Evolutionary conservation across 2,113 vertebrate species (phyloP).

Genomic region (Tupaia chinensis): DNA sequence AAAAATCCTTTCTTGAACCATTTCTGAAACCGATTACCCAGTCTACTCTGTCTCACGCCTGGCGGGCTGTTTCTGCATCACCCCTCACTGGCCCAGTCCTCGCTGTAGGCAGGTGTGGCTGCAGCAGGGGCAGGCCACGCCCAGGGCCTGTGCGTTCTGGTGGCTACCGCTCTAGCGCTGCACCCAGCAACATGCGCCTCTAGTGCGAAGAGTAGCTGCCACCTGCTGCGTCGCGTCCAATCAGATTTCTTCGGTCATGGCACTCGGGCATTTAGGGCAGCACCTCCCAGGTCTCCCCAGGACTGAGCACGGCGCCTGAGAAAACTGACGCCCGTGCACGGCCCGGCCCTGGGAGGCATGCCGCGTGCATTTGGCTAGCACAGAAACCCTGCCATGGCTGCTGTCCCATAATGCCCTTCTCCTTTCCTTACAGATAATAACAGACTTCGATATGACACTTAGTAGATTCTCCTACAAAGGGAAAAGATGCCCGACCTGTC

Average conservation of each 20-base stretch:
- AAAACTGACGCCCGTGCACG: too few relatives aligned
- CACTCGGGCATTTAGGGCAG: neutral
- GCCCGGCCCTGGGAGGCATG: neutral
- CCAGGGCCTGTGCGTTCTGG: too few relatives aligned
- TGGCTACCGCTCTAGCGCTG: too few relatives aligned
- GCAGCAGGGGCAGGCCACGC: too few relatives aligned
- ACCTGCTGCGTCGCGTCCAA: too few relatives aligned
- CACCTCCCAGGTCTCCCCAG: neutral
- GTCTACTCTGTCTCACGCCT: neutral
- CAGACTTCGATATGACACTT: constrained; percentile 99
- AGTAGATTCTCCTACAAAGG: constrained; percentile 97
- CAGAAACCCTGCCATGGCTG: too few relatives aligned
- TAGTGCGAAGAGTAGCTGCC: neutral
- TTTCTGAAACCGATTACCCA: neutral
- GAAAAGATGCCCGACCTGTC: constrained; percentile 96
- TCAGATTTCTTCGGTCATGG: neutral
- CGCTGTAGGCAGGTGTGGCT: too few relatives aligned
- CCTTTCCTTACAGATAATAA: constrained; percentile 93
- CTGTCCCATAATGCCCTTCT: constrained; percentile 64
- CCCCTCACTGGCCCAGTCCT: too few relatives aligned
- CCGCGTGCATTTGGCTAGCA: neutral
- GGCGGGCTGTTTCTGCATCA: neutral
- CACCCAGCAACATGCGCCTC: neutral
- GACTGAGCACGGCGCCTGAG: neutral
- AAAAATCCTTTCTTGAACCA: neutral